Conservation (phyloP, 2,888 invertebrate genomes). For the Pelosia muscerda region DNA sequence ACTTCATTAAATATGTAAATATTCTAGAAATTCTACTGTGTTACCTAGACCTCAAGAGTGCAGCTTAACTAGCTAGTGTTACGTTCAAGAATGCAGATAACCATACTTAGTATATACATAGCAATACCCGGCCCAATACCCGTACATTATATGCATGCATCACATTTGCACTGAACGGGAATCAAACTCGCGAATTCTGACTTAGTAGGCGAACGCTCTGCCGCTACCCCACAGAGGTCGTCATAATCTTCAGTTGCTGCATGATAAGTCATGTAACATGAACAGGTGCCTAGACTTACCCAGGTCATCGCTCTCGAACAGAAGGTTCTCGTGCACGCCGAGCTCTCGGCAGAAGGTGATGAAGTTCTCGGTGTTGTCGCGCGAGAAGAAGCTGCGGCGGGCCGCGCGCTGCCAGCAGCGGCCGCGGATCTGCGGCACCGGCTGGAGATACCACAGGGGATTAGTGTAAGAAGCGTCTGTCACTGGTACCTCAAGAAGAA, state of each 20-base stretch:
- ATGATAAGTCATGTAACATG: background rate
- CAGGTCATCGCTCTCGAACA: conserved; percentile 96
- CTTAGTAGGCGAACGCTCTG: too few relatives aligned
- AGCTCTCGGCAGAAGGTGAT: conserved; percentile 94
- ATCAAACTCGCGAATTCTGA: too few relatives aligned
- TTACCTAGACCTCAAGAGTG: too few relatives aligned
- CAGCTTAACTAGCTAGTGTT: too few relatives aligned
- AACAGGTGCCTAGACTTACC: conserved; percentile 81
- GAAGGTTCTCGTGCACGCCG: conserved; percentile 94
- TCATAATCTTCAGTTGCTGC: background rate
- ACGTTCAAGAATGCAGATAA: background rate
- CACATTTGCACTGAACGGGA: too few relatives aligned
- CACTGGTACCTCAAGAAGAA: background rate
- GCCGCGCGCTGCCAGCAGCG: conserved; percentile 94
- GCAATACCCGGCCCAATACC: too few relatives aligned
- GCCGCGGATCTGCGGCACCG: conserved; percentile 90
- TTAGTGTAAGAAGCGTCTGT: background rate
- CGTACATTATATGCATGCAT: too few relatives aligned
- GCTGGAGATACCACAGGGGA: conserved; percentile 73
- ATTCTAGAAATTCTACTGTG: too few relatives aligned
- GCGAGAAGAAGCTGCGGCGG: conserved; percentile 94
- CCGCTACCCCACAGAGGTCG: background rate
- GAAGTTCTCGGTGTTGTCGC: conserved; percentile 96
- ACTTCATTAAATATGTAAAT: too few relatives aligned
- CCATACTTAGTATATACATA: too few relatives aligned